Percentiles rank a stretch among this genome's conserved stretches.
Conservation (phyloP, 2,888 invertebrate species). For the Nowickia ferox region DNA sequence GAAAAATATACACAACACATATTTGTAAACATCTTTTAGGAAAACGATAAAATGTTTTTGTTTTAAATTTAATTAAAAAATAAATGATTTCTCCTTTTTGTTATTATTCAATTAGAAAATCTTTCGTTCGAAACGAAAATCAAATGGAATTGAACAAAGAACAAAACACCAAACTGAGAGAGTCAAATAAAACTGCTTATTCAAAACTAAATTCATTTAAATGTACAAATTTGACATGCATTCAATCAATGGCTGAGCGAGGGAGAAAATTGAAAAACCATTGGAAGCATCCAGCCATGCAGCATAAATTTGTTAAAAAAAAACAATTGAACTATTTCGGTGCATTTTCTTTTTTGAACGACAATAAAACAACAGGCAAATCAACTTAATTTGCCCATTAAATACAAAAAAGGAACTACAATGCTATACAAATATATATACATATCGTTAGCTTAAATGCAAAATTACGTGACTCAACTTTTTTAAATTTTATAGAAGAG, state of each 20-base stretch:
- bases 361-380: neutral
- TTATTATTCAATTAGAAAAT: neutral
- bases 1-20: no score
- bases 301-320: neutral
- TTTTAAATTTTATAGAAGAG: no score
- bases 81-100: no score
- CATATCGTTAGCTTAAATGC: no score
- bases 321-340: neutral
- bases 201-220: slow-evolving; percentile 23
- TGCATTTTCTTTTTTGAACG: neutral
- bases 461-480: no score
- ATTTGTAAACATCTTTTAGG: no score
- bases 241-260: slow-evolving; percentile 13
- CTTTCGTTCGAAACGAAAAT: neutral
- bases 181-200: neutral
- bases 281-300: neutral
- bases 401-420: neutral
- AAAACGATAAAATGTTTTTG: no score
- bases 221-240: neutral
- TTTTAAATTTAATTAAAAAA: no score
- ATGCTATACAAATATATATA: no score
- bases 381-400: neutral
- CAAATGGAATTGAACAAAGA: neutral
- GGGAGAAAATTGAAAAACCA: neutral
- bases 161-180: neutral